Evolutionary conservation across 2,888 invertebrate species (phyloP).

Genomic region (Caenorhabditis angaria): DNA sequence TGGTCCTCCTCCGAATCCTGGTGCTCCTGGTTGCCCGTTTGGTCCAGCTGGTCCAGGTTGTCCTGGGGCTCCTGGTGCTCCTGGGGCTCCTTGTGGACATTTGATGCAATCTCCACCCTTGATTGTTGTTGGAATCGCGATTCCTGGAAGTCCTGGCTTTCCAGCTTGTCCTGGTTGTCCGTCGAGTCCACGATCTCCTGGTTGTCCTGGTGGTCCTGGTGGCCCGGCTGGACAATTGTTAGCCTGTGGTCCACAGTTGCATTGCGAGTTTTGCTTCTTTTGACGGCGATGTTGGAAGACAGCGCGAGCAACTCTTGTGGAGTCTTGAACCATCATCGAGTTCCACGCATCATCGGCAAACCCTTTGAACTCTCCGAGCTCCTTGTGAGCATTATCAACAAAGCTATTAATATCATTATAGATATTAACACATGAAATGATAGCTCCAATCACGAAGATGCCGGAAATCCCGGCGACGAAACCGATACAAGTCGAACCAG

Average conservation of each 20-base stretch:
- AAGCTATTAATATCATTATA: conserved; percentile 51
- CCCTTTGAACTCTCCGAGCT: conserved; percentile 49
- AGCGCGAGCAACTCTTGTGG: conserved; percentile 28
- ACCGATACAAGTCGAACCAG: conserved; percentile 30
- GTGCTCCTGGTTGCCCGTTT: conserved; percentile 42
- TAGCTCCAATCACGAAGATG: conserved; percentile 36
- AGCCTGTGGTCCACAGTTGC: conserved; percentile 50
- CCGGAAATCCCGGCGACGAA: conserved; percentile 33
- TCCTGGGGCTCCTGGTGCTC: conserved; percentile 45
- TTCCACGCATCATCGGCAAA: conserved; percentile 51
- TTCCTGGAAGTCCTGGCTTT: conserved; percentile 40
- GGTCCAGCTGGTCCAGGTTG: conserved; percentile 40
- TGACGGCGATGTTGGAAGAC: conserved; percentile 34
- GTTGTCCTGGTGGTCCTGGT: conserved; percentile 54
- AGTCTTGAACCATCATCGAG: conserved; percentile 44
- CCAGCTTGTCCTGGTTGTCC: conserved; percentile 44
- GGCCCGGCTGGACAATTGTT: conserved; percentile 54
- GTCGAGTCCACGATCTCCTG: conserved; percentile 45
- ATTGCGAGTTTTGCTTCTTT: conserved; percentile 43
- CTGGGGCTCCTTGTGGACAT: conserved; percentile 43
- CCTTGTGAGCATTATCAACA: conserved; percentile 38
- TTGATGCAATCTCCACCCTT: conserved; percentile 33
- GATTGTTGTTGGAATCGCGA: conserved; percentile 22
- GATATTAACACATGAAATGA: conserved; percentile 39
- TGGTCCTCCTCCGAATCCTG: conserved; percentile 35